These are phyloP conservation scores for Drosophila subobscura DNA, from an alignment of 1,140 invertebrate genomes.

Conservation along the genomic window DNA sequence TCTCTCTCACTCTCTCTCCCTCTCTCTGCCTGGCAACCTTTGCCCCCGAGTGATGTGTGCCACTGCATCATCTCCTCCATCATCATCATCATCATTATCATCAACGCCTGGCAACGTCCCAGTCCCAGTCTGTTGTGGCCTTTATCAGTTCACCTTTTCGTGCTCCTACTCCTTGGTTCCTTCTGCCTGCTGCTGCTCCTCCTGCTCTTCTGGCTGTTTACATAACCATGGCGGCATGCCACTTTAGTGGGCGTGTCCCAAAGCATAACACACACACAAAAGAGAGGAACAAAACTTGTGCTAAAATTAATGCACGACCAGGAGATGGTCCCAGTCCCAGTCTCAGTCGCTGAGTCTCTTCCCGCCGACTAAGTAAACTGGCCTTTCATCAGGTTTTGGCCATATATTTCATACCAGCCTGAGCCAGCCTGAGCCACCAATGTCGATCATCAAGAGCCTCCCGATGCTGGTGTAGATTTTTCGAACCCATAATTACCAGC, in stretches of 20 bases:
- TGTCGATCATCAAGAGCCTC: constrained; percentile 56
- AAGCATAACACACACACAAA: constrained; percentile 21
- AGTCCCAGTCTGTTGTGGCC: constrained; percentile 47
- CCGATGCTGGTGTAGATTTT: constrained; percentile 62
- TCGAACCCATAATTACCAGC: constrained; percentile 68
- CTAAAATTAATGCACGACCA: constrained; percentile 76
- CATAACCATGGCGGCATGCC: constrained; percentile 73
- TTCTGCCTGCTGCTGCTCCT: constrained; percentile 8
- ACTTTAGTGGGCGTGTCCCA: constrained; percentile 64
- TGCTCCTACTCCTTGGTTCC: constrained; percentile 36
- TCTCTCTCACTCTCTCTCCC: neutral
- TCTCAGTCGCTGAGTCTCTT: constrained; percentile 34
- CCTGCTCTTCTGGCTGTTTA: constrained; percentile 59
- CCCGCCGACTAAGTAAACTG: constrained; percentile 50
- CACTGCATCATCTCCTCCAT: constrained; percentile 25
- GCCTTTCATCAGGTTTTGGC: constrained; percentile 68
- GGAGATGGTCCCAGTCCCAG: constrained; percentile 29
- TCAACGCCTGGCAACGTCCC: constrained; percentile 61
- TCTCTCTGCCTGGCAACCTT: constrained; percentile 16
- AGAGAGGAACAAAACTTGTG: constrained; percentile 48
- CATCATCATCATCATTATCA: constrained; percentile 48
- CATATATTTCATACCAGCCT: constrained; percentile 48
- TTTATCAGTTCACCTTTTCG: constrained; percentile 63
- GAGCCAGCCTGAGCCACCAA: constrained; percentile 39
- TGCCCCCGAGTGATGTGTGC: constrained; percentile 46